Percentiles rank a stretch among this genome's conserved stretches.
phyloP scores from a whole-genome alignment of 2,113 vertebrate genomes.

The Carettochelys insculpta region DNA sequence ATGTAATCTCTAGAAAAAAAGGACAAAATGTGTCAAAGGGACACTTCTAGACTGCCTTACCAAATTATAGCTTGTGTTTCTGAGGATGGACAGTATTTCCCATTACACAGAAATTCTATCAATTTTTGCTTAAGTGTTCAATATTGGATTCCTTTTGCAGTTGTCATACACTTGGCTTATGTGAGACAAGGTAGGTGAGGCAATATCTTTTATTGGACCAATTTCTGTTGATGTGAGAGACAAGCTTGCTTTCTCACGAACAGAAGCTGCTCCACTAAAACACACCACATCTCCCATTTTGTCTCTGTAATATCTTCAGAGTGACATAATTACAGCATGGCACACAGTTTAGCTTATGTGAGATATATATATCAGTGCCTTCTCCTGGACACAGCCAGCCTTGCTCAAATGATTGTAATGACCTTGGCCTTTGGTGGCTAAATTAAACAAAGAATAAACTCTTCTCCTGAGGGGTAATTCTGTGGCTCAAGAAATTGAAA shows the following conservation, averaged over 20 bases:
- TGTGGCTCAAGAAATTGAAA: neutral
- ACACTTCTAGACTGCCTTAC: neutral
- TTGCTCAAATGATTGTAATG: conserved; percentile 29
- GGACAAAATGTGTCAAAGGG: neutral
- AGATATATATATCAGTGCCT: no score
- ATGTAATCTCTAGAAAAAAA: neutral
- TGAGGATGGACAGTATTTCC: neutral
- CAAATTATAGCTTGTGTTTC: neutral
- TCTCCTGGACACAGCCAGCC: conserved; percentile 31
- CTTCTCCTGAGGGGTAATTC: neutral
- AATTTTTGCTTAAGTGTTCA: neutral
- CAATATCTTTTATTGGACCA: neutral
- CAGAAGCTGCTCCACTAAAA: neutral
- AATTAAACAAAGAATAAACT: conserved; percentile 14
- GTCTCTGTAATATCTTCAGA: no score
- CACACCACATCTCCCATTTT: no score
- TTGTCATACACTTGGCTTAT: conserved; percentile 1
- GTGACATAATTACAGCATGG: no score
- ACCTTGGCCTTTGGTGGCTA: neutral
- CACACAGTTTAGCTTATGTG: no score
- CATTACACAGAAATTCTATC: neutral
- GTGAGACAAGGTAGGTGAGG: neutral
- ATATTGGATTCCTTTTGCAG: neutral
- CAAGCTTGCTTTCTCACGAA: neutral
- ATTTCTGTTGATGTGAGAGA: neutral